Percentiles rank a stretch among this genome's conserved stretches.
phyloP scores from a whole-genome alignment of 1,140 invertebrate species.

The Panagrolaimus sp. region DNA sequence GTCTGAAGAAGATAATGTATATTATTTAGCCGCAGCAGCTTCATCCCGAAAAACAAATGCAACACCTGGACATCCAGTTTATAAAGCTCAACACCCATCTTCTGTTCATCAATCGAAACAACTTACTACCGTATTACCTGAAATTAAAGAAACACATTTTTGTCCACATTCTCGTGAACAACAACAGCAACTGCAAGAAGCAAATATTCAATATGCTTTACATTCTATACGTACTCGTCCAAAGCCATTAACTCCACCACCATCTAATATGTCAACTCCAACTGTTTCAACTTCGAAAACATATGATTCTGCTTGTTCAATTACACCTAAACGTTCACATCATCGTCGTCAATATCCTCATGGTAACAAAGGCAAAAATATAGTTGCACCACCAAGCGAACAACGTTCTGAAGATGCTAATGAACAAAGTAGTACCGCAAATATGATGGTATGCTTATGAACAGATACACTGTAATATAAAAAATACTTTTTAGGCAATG shows the following conservation, averaged over 20 bases:
- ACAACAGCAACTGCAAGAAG: background rate
- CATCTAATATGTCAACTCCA: background rate
- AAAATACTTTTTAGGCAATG: background rate
- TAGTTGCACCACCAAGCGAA: background rate
- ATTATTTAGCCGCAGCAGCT: too few relatives aligned
- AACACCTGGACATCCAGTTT: too few relatives aligned
- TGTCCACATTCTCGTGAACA: background rate
- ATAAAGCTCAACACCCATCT: too few relatives aligned
- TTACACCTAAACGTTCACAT: background rate
- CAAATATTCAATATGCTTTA: background rate
- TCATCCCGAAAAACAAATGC: too few relatives aligned
- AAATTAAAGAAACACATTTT: too few relatives aligned
- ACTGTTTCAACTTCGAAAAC: background rate
- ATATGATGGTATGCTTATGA: background rate
- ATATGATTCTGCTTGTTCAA: background rate
- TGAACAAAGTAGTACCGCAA: background rate
- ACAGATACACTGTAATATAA: background rate
- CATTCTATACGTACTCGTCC: background rate
- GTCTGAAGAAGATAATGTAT: too few relatives aligned
- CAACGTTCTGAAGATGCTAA: background rate
- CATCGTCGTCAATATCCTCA: background rate
- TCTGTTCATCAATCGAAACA: too few relatives aligned
- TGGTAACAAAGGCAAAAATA: too few relatives aligned
- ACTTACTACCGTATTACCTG: too few relatives aligned
- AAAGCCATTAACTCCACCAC: background rate